phyloP scores from a whole-genome alignment of 2,113 vertebrate genomes.

The Cromileptes altivelis region DNA sequence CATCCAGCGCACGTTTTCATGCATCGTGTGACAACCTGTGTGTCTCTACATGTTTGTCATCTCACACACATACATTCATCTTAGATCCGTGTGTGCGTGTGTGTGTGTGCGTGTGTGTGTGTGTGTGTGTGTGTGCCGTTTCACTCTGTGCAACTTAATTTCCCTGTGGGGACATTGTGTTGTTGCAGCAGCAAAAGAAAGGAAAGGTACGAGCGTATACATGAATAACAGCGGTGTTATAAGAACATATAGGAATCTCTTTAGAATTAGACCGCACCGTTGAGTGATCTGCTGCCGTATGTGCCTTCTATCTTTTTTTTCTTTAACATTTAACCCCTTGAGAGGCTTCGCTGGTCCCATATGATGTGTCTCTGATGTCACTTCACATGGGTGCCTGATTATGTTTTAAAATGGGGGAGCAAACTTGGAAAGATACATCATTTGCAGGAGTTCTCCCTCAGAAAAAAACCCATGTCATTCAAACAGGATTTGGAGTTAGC shows the following conservation, averaged over 20 bases:
- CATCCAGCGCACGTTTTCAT: neutral
- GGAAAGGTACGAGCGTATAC: neutral
- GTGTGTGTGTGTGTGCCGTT: neutral
- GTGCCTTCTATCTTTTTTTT: neutral
- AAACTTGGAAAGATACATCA: too few relatives aligned
- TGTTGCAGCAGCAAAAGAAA: neutral
- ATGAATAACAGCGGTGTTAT: neutral
- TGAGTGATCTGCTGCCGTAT: conserved; percentile 1
- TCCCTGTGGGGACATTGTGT: conserved; percentile 17
- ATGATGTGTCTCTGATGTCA: too few relatives aligned
- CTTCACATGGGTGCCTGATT: too few relatives aligned
- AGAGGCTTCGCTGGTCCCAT: neutral
- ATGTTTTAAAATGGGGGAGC: too few relatives aligned
- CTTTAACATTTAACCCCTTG: too few relatives aligned
- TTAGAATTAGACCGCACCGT: neutral
- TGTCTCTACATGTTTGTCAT: conserved; percentile 8
- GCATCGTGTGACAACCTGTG: conserved; percentile 20
- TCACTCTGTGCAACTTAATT: conserved; percentile 8
- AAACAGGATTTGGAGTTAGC: too few relatives aligned
- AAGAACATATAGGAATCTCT: neutral
- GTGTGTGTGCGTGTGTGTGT: conserved; percentile 6
- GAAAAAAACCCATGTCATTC: too few relatives aligned
- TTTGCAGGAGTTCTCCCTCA: too few relatives aligned
- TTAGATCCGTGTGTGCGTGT: neutral
- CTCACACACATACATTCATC: neutral